Base-by-base conservation (phyloP, 2,888 invertebrate species). In the Tenthredo scrophulariae region DNA sequence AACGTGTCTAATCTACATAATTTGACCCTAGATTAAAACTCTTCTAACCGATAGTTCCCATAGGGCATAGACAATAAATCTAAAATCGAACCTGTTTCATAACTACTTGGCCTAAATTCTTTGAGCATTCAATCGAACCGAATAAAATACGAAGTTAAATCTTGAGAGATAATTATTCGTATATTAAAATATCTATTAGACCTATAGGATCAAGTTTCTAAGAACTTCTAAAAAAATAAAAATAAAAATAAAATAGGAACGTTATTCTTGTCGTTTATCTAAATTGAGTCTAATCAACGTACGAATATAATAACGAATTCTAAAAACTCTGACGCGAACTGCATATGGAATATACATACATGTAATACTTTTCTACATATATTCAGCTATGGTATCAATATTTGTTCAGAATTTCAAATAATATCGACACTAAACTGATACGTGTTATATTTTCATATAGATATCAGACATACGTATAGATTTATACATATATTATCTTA, bases 21-120 rank as follows among this genome's bases (percentile, higher is more conserved):
- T 74, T 22, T 74, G 13, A 74, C 10, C 40, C 43, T 72, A 40
- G 15, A 70, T 29, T 33, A 15, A 67, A 18, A 67, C 6, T 13
- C 33, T 29, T 67, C 29, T 7, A 67, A 62, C 62, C 62, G 26
- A 62, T 46, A 46, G 46, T 4, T 15, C 2, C 62, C 7, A 54
- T 62, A 67, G 74, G 43, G 26, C 7, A 54, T 62, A 67, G 74
- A 74, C 74, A 74, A 74, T 74, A 22, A 74, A 40, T 74, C 18
- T 43, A 74, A 74, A 43, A 74, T 74, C 74, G 74, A 43, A 74
- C 43, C 74, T 74, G 74, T 74, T 74, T 43, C 22, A 43, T 40
- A 43, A 15, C 74, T 9, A 15, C 74, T n/a, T 43, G 74, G 74
- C 74, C 74, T 74, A 74, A 74, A 74, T 74, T 74, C 74, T 74